Evolutionary conservation across 1,140 invertebrate species (phyloP).

Genomic region (Drosophila gunungcola): DNA sequence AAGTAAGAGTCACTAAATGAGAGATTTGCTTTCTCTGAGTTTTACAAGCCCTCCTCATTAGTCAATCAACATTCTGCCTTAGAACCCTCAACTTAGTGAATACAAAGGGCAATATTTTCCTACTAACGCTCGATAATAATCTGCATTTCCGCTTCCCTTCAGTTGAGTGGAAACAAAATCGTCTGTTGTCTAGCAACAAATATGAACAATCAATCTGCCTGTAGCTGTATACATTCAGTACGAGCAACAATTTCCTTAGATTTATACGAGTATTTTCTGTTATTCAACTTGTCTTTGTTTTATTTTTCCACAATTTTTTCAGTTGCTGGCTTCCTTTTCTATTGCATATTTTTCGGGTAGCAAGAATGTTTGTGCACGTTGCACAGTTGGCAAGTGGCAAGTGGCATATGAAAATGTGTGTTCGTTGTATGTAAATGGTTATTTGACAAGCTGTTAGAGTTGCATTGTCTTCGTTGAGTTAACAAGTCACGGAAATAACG

Average conservation of each 20-base stretch:
- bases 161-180: conserved; percentile 31
- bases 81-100: neutral
- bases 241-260: conserved; percentile 7
- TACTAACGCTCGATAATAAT: conserved; percentile 23
- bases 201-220: conserved; percentile 52
- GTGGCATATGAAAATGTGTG: conserved; percentile 24
- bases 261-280: conserved; percentile 12
- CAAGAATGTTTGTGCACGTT: conserved; percentile 30
- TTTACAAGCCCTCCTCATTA: neutral
- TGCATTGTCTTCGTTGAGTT: conserved; percentile 40
- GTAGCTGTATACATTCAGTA: neutral
- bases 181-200: conserved; percentile 46
- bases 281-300: conserved; percentile 17
- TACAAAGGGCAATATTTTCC: conserved; percentile 27
- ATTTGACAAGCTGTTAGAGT: conserved; percentile 49
- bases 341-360: conserved; percentile 23
- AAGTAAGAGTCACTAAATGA: conserved; percentile 13
- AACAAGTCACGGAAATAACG: conserved; percentile 52
- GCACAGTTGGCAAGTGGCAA: conserved; percentile 35
- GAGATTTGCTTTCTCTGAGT: neutral
- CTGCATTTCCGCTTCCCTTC: conserved; percentile 30
- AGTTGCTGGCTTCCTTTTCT: conserved; percentile 52
- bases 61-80: neutral
- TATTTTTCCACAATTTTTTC: conserved; percentile 9
- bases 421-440: conserved; percentile 22